phyloP scores from a whole-genome alignment of 2,113 vertebrate species.

The Misgurnus mizolepis region DNA sequence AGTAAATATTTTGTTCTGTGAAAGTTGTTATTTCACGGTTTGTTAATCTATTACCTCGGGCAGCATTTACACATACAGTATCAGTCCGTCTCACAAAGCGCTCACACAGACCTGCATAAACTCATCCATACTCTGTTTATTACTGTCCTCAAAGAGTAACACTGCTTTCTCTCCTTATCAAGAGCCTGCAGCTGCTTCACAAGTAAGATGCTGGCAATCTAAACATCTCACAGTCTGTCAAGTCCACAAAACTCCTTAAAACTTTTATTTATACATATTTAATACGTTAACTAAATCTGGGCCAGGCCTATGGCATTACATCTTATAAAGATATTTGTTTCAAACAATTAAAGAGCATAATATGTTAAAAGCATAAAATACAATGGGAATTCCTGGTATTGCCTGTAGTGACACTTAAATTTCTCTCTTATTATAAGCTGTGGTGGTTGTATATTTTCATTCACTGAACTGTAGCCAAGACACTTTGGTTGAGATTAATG shows the following conservation, averaged over 20 bases:
- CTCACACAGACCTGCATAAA: slow-evolving; percentile 24
- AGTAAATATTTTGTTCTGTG: neutral
- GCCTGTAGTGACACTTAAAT: neutral
- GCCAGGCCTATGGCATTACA: neutral
- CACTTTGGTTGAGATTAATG: slow-evolving; percentile 68
- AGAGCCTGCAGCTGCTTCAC: slow-evolving; percentile 67
- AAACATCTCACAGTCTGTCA: slow-evolving; percentile 35
- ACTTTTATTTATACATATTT: neutral
- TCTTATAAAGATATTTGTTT: too few relatives aligned
- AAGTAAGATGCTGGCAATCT: neutral
- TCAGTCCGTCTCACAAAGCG: slow-evolving; percentile 48
- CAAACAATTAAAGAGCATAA: too few relatives aligned
- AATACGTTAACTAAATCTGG: neutral
- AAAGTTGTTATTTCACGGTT: slow-evolving; percentile 50
- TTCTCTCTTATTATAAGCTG: slow-evolving; percentile 17
- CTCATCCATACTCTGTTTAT: slow-evolving; percentile 53
- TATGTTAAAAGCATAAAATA: too few relatives aligned
- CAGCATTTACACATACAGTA: slow-evolving; percentile 46
- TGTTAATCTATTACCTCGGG: slow-evolving; percentile 46
- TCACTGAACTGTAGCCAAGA: slow-evolving; percentile 48
- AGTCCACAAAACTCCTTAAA: slow-evolving; percentile 11
- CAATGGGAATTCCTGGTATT: neutral
- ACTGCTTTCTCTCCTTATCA: slow-evolving; percentile 67
- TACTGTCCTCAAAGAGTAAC: slow-evolving; percentile 65
- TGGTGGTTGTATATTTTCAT: slow-evolving; percentile 17